phyloP scores from a whole-genome alignment of 2,113 vertebrate genomes.

The Apodemus speciosus region DNA sequence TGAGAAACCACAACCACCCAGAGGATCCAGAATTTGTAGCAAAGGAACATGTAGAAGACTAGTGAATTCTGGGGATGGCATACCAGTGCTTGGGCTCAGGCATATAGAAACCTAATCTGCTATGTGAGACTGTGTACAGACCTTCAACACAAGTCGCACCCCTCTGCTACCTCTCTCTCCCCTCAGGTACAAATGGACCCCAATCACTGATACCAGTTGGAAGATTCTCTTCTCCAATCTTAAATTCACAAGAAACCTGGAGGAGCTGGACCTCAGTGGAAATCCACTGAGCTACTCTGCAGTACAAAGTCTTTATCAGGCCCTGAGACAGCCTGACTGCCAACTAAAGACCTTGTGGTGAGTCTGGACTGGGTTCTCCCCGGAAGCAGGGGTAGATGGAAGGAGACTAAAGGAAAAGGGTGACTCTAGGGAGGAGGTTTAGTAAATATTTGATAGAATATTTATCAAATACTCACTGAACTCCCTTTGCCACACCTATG shows the following conservation, averaged over 20 bases:
- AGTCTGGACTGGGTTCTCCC: conserved; percentile 26
- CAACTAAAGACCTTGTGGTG: conserved; percentile 28
- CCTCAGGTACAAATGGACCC: neutral
- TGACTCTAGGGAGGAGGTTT: too few species aligned
- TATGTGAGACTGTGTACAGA: neutral
- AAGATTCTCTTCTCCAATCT: conserved; percentile 25
- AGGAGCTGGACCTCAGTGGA: conserved; percentile 64
- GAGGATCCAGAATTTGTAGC: too few species aligned
- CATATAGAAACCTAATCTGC: too few species aligned
- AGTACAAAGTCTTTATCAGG: neutral
- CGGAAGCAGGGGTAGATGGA: neutral
- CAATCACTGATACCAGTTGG: neutral
- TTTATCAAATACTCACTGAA: neutral
- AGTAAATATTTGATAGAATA: too few species aligned
- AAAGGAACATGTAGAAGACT: neutral
- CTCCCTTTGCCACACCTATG: neutral
- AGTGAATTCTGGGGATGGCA: neutral
- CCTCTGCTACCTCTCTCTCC: neutral
- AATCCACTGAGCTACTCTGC: neutral
- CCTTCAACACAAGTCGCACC: fast-evolving
- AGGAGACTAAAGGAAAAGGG: neutral
- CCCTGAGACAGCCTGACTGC: neutral
- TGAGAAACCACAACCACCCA: neutral
- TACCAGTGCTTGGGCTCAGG: neutral
- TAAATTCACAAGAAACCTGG: neutral